Conservation (phyloP, 2,888 invertebrate genomes). For the Plutella xylostella region DNA sequence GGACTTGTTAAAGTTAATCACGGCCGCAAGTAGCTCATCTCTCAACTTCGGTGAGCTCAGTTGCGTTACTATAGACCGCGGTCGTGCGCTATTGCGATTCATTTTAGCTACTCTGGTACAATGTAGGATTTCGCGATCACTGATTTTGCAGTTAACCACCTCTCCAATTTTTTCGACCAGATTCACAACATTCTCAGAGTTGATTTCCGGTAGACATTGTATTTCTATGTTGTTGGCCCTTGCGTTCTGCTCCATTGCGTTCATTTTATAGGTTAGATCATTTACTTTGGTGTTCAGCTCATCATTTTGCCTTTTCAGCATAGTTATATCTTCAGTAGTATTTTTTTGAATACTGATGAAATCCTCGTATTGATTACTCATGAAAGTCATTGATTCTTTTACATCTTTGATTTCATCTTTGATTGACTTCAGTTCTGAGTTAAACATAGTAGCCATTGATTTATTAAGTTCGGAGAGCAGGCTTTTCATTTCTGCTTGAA, state of each 20-base stretch:
- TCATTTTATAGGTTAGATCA: constrained; percentile 7
- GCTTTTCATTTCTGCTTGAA: too few species aligned
- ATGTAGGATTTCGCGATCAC: constrained; percentile 3
- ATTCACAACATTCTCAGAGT: constrained; percentile 15
- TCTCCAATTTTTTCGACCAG: too few species aligned
- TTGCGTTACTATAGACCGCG: not conserved
- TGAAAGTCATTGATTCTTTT: not conserved
- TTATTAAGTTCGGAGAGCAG: too few species aligned
- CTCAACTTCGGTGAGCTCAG: not conserved
- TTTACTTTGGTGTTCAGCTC: not conserved
- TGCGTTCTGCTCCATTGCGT: constrained; percentile 11
- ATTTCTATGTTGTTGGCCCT: constrained; percentile 13
- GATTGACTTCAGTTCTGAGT: not conserved
- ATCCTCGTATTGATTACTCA: not conserved
- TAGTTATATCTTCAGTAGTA: not conserved
- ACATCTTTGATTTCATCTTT: not conserved
- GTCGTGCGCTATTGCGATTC: constrained; percentile 2
- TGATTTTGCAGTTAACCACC: too few species aligned
- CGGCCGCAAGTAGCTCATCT: not conserved
- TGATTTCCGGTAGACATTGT: constrained; percentile 14
- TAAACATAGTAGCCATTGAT: too few species aligned
- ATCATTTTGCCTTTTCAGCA: not conserved
- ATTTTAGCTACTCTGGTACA: constrained; percentile 13
- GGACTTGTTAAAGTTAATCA: not conserved
- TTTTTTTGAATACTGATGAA: not conserved